Base-by-base conservation (phyloP, 1,140 invertebrate genomes). In the Argopecten irradians region DNA sequence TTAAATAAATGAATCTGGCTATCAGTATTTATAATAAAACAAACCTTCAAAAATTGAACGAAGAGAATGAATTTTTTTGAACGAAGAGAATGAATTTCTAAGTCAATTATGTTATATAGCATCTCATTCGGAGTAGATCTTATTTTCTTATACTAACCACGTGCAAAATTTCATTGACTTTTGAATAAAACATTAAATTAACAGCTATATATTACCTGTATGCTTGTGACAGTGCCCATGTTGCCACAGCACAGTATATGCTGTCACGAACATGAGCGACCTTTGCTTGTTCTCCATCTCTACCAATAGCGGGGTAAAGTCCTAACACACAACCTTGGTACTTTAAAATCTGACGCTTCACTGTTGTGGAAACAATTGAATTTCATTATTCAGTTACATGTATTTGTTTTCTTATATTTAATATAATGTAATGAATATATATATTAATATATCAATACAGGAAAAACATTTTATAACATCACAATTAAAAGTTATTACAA, bases 181-280 rank as follows among this genome's bases (percentile, higher is more conserved):
- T 83, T 32, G 28, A 32, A 33, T 83, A 3, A 83, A 7, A 83
- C 7, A 83, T 14, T 33, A 41, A 84, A 19, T 84, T n/a, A 85
- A 36, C 32, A 55, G 14, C 9, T 16, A 36, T 8, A n/a, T n/a
- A 87, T 92, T 96, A 98, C 98, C 98, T 97, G 95, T 99, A 99
- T 7, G 98, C 98, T 96, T 99, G 98, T 96, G 99, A 98, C 33
- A 99, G 96, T 92, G 98, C 98, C 99, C 99, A 99, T 83, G 99
- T 97, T 32, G 98, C 97, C 43, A 98, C 97, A 71, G 98, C 98
- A 97, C 98, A 99, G 95, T 99, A 99, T 92, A 99, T 97, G 96
- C 98, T 99, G 92, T 99, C 99, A 93, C 98, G 96, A 0, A 99
- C 97, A 96, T 98, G 98, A 35, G 97, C 98, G 88, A 98, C 96